Conservation (phyloP, 2,888 invertebrate species). For the Gibbula magus region DNA sequence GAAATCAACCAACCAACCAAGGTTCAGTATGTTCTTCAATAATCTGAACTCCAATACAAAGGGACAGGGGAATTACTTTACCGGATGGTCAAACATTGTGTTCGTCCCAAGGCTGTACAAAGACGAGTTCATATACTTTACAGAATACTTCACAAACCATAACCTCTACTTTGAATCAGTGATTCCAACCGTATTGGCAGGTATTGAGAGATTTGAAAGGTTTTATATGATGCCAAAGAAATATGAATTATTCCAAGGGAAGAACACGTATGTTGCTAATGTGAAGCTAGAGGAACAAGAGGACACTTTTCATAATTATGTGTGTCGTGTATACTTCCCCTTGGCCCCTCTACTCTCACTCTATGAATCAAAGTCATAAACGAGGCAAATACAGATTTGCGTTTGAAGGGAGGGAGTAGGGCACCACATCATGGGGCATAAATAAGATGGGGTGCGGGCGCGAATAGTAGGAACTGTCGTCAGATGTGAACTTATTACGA, state of each 20-base stretch:
- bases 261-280: not conserved
- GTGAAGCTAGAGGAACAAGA: too few relatives aligned
- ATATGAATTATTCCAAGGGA: not conserved
- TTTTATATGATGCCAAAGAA: not conserved
- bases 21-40: not conserved
- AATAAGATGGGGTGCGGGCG: too few relatives aligned
- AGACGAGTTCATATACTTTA: not conserved
- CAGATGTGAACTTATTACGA: too few relatives aligned
- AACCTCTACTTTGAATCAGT: slow-evolving; percentile 8
- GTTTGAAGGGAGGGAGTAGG: too few relatives aligned
- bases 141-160: not conserved
- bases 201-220: not conserved
- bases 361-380: too few relatives aligned
- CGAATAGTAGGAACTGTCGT: too few relatives aligned
- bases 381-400: too few relatives aligned
- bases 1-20: not conserved
- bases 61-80: not conserved
- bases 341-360: too few relatives aligned
- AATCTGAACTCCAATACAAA: not conserved
- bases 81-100: not conserved
- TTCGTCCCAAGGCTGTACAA: slow-evolving; percentile 7
- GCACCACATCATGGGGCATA: too few relatives aligned
- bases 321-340: too few relatives aligned
- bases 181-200: slow-evolving; percentile 13
- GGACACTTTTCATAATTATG: too few relatives aligned